Evolutionary conservation across 2,888 invertebrate genomes (phyloP), one percentile per base, ranked within the genome.

Genomic region (Biston betularia): DNA sequence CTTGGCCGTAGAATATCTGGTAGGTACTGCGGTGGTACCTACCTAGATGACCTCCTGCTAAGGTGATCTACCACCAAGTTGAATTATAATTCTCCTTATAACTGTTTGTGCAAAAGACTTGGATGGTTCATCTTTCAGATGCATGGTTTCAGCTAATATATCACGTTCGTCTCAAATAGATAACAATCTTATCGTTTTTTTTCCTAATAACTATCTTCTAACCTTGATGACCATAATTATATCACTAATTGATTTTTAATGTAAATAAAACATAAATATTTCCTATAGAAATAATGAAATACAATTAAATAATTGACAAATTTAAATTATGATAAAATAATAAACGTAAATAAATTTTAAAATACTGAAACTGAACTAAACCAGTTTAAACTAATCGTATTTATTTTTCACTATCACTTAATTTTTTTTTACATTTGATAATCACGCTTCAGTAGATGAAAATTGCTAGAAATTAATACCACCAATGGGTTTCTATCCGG

Each of bases 361-460:
- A 14, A 6, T 15, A 14, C 35, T 46, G 35, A 14, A 14, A 33
- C 50, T 44, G 34, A 44, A 49, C 10, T 24, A 40, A 59, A 46
- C 15, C 35, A 35, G 54, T 54, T 42, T 6, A 54, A 54, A 1
- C 34, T 14, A 10, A 53, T 24, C 0, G 12, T 1, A 3, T 42
- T 15, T 12, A 4, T 38, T 45, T 15, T 34, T 35, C n/a, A 8
- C 12, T 34, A 15, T 11, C 8, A 35, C 38, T 38, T 24, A 38
- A 9, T 38, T 38, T 56, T 11, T 10, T 34, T 55, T 45, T 45
- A 24, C 12, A 34, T 45, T 15, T 58, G 40, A 46, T 38, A 48
- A n/a, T 64, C 74, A 73, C 69, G 84, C 85, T 85, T 86, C 68
- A 75, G 72, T 85, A 81, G 79, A 82, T 48, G 71, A 77, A 79